These are phyloP conservation scores for Carassius carassius DNA, from an alignment of 2,113 vertebrate species.

Conservation along the genomic window DNA sequence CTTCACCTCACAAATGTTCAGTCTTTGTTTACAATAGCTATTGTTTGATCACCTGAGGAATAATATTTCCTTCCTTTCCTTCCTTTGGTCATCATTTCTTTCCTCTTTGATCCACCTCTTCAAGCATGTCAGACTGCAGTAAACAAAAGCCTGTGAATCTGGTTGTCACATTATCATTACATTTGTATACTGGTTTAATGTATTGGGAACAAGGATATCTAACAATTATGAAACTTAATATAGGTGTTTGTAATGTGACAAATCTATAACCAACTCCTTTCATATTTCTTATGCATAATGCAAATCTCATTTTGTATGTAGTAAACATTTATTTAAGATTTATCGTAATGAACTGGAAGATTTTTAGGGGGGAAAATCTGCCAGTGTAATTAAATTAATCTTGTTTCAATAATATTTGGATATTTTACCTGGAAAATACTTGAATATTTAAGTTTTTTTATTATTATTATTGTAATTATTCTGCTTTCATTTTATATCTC, in stretches of 20 bases:
- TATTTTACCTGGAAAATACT: neutral
- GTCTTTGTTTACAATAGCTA: neutral
- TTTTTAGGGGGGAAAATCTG: no score
- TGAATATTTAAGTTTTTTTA: no score
- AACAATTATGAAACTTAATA: neutral
- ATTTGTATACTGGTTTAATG: neutral
- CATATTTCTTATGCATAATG: conserved; percentile 58
- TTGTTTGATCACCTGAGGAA: conserved; percentile 28
- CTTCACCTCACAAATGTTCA: neutral
- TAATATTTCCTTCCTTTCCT: conserved; percentile 7
- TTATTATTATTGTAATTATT: no score
- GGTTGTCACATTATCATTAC: neutral
- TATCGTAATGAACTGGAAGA: no score
- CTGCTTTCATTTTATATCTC: no score
- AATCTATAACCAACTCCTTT: conserved; percentile 48
- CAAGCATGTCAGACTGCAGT: conserved; percentile 56
- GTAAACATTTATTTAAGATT: no score
- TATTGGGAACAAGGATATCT: neutral
- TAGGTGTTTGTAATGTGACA: neutral
- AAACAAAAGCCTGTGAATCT: neutral
- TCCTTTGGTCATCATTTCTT: neutral
- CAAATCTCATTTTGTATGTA: conserved; percentile 59
- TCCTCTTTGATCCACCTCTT: conserved; percentile 2
- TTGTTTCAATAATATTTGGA: neutral
- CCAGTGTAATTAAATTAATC: no score